phyloP scores from a whole-genome alignment of 2,113 vertebrate species.

The Silurus glanis region DNA sequence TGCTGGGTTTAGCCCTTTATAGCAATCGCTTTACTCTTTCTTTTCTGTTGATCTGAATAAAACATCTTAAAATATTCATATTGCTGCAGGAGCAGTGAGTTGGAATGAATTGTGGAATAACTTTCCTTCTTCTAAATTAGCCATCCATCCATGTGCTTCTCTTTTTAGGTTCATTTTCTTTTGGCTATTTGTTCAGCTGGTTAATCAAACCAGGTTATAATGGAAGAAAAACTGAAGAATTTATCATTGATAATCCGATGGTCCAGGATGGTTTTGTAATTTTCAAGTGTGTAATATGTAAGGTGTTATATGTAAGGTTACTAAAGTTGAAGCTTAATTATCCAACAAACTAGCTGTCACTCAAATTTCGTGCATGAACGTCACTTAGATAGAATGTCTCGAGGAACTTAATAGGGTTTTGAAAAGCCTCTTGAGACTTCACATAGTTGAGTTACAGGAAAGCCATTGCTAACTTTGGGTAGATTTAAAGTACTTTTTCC shows the following conservation, averaged over 20 bases:
- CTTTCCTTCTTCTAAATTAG: conserved; percentile 6
- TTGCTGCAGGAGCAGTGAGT: neutral
- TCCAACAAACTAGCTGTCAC: neutral
- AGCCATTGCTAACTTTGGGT: neutral
- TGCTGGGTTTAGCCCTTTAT: neutral
- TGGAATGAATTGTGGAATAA: conserved; percentile 1
- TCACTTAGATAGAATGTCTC: neutral
- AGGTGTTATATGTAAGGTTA: neutral
- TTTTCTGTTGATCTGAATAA: neutral
- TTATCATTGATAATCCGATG: neutral
- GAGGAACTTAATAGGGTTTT: neutral
- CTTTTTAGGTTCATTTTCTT: neutral
- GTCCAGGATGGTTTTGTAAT: neutral
- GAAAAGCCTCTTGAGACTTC: neutral
- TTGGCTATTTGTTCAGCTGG: neutral
- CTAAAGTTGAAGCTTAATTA: neutral
- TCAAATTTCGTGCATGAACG: neutral
- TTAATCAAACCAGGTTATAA: conserved; percentile 17
- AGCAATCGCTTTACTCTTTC: neutral
- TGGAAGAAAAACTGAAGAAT: neutral
- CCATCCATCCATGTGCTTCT: neutral
- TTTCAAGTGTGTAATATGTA: neutral
- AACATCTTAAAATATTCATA: conserved; percentile 21
- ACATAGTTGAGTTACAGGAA: neutral
- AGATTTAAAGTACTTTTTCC: neutral